Evolutionary conservation across 1,140 invertebrate species (phyloP).

Genomic region (Megalopta genalis): DNA sequence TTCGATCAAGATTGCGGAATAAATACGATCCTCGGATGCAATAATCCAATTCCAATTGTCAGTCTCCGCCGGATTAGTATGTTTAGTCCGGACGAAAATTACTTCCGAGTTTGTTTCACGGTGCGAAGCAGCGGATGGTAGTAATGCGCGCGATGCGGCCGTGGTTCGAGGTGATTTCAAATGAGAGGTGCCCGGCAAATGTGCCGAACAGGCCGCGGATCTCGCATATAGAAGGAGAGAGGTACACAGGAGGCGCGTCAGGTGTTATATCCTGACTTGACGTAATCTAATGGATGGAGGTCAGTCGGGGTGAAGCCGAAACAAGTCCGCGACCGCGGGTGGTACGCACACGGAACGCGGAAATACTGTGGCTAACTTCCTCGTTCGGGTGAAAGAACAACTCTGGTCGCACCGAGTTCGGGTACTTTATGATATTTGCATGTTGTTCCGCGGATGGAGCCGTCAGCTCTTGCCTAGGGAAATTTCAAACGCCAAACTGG

Average conservation of each 20-base stretch:
- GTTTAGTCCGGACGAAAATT: background rate
- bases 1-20: too few species aligned
- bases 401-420: slow-evolving; percentile 29
- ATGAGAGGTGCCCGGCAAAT: slow-evolving; percentile 6
- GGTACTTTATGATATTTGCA: slow-evolving; percentile 27
- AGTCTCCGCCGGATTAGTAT: background rate
- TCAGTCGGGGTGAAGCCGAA: slow-evolving; percentile 56
- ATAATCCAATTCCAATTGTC: background rate
- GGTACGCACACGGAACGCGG: slow-evolving; percentile 55
- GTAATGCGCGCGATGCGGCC: background rate
- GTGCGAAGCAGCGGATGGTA: background rate
- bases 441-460: slow-evolving; percentile 3
- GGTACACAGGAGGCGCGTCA: slow-evolving; percentile 17
- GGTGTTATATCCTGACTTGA: slow-evolving; percentile 38
- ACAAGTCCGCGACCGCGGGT: slow-evolving; percentile 49
- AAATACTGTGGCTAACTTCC: slow-evolving; percentile 45
- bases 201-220: slow-evolving; percentile 16
- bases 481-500: background rate
- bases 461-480: background rate
- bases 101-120: slow-evolving; percentile 3
- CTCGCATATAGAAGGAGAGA: slow-evolving; percentile 4
- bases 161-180: slow-evolving; percentile 12
- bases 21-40: background rate
- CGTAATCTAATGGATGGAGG: slow-evolving; percentile 61
- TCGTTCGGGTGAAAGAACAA: slow-evolving; percentile 42